These are phyloP conservation scores for Sabellastarte sp. DNA, from an alignment of 2,888 invertebrate species.

Conservation along the genomic window DNA sequence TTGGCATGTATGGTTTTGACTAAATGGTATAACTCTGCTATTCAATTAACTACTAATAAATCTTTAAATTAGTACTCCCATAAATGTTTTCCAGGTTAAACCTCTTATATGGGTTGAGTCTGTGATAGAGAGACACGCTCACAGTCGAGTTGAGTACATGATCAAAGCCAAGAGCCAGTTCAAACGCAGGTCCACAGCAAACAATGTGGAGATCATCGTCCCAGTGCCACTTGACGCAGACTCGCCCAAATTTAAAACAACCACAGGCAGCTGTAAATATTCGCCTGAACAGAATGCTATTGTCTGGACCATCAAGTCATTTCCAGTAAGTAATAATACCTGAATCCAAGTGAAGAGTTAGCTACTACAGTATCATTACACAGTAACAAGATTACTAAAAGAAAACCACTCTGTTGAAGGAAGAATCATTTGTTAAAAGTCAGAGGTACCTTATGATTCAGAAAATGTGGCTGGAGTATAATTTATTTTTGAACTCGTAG, in stretches of 20 bases:
- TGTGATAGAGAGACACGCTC: conserved; percentile 94
- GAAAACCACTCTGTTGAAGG: no score
- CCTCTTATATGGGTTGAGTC: conserved; percentile 99
- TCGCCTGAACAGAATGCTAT: conserved; percentile 95
- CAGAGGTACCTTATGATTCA: no score
- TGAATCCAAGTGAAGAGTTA: no score
- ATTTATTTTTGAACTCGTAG: no score
- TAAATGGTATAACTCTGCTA: no score
- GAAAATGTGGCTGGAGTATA: no score
- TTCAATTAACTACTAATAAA: no score
- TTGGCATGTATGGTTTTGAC: neutral
- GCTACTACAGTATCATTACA: no score
- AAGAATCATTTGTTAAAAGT: no score
- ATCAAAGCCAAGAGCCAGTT: conserved; percentile 95
- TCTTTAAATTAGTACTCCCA: no score
- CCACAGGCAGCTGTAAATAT: conserved; percentile 95
- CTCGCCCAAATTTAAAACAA: conserved; percentile 96
- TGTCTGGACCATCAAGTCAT: conserved; percentile 96
- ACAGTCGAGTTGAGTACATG: conserved; percentile 98
- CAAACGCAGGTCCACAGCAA: conserved; percentile 94
- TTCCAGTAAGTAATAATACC: conserved; percentile 75
- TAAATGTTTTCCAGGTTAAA: conserved; percentile 66
- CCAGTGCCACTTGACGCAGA: conserved; percentile 76
- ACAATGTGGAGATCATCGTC: conserved; percentile 89
- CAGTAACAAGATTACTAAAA: no score